Evolutionary conservation across 1,140 invertebrate species (phyloP), one percentile per base, ranked within the genome.

Genomic region (Aricia agestis): DNA sequence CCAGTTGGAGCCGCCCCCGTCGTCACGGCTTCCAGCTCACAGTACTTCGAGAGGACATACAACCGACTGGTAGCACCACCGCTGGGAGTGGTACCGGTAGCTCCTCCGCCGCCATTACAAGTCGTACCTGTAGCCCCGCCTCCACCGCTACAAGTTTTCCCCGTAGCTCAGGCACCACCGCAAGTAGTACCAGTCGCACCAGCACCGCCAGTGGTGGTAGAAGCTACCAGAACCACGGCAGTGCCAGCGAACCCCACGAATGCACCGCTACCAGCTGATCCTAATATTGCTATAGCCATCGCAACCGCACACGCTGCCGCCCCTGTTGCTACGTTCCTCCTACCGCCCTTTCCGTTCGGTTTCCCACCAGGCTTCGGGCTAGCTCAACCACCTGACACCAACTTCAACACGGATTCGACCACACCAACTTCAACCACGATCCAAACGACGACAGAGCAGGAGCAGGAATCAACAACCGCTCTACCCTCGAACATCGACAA

Each of bases 41-140:
- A 95, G 82, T 93, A 94, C 52, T 88, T 95, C 68, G 91, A 94
- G n/a, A 92, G 94, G 66, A 94, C 93, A 66, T 95, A 94, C 81
- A 94, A 95, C 75, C 93, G 93, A 17, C 82, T 93, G 58, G 86
- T 92, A 4, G 84, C 84, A 69, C 80, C 80, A 9, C 81, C 79
- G 6, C 74, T 76, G 19, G 74, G 72, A 6, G 68, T 87, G 9
- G 67, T 80, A 25, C 82, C 81, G 66, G 76, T 79, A n/a, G 76
- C 77, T 13, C 77, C 81, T 32, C 82, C 84, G 67, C 80, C 80
- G 6, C 81, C 79, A 6, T 73, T 76, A n/a, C 73, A 73, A 7
- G 69, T 87, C 6, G 67, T 80, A 19, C 82, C 81, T 59, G 76
- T 79, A 17, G 76, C 78, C 9, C 77, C 80, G 25, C 83, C 84